Conservation (phyloP, 2,113 vertebrate genomes). For the Aegithalos caudatus region DNA sequence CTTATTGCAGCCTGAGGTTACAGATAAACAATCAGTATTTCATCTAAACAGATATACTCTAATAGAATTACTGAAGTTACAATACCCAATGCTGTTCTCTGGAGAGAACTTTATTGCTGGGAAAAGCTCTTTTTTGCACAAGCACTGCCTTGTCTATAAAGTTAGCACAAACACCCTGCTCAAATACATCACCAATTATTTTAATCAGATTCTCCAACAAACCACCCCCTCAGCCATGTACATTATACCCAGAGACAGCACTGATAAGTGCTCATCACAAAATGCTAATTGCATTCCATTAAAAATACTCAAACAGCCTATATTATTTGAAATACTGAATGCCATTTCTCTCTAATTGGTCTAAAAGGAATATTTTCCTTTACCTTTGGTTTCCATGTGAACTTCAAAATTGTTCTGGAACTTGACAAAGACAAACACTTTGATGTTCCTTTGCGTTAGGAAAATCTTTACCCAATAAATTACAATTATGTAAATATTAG, state of each 20-base stretch:
- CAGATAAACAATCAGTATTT: background rate
- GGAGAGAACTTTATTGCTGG: background rate
- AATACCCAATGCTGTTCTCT: background rate
- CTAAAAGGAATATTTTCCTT: constrained; percentile 3
- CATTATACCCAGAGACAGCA: background rate
- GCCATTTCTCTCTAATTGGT: background rate
- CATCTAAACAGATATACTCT: background rate
- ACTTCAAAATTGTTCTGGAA: constrained; percentile 34
- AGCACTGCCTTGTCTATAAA: background rate
- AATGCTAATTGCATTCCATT: background rate
- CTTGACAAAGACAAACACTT: constrained; percentile 54
- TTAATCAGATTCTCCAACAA: constrained; percentile 20
- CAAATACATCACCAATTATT: background rate
- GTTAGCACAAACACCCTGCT: background rate
- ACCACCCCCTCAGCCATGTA: background rate
- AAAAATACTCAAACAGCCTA: background rate
- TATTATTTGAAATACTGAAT: background rate
- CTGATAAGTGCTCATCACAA: background rate
- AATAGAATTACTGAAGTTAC: background rate
- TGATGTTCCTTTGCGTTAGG: constrained; percentile 39
- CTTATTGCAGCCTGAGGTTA: background rate
- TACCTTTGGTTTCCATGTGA: background rate
- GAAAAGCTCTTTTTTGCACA: background rate
- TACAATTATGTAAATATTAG: constrained; percentile 69
- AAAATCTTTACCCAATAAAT: constrained; percentile 62